phyloP scores from a whole-genome alignment of 2,797 vertebrate genomes.

The Hemibagrus guttatus region DNA sequence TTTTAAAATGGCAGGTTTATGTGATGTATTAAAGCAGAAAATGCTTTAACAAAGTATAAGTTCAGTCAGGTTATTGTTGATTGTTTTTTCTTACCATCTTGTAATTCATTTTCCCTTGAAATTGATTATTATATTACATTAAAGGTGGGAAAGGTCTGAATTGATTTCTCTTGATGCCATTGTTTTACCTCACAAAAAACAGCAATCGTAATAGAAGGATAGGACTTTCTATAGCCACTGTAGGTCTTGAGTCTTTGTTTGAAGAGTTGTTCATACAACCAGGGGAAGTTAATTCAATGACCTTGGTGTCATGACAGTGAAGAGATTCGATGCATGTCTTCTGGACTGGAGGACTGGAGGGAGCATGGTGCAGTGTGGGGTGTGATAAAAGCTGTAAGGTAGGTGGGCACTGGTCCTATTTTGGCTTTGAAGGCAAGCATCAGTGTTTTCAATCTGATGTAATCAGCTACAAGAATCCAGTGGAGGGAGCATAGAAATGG shows the following conservation, averaged over 20 bases:
- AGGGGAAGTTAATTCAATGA: not conserved
- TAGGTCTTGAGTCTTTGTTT: not conserved
- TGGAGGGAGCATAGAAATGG: not conserved
- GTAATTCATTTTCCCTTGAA: no score
- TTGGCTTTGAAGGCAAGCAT: not conserved
- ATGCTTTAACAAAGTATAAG: not conserved
- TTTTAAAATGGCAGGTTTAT: not conserved
- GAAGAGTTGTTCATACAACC: not conserved
- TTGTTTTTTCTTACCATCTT: no score
- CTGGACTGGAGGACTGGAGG: no score
- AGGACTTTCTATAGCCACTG: not conserved
- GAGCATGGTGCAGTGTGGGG: not conserved
- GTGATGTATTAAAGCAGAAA: not conserved
- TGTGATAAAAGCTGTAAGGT: not conserved
- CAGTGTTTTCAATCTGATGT: not conserved
- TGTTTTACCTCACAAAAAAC: not conserved
- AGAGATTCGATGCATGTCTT: not conserved
- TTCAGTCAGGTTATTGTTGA: not conserved
- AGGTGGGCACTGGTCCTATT: not conserved
- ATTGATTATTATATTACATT: no score
- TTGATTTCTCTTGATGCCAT: not conserved
- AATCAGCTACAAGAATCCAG: not conserved
- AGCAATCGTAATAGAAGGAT: not conserved
- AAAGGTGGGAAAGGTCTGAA: not conserved
- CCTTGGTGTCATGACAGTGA: not conserved